These are phyloP conservation scores for Branchellion lobata DNA, from an alignment of 2,888 invertebrate genomes.

Conservation along the genomic window DNA sequence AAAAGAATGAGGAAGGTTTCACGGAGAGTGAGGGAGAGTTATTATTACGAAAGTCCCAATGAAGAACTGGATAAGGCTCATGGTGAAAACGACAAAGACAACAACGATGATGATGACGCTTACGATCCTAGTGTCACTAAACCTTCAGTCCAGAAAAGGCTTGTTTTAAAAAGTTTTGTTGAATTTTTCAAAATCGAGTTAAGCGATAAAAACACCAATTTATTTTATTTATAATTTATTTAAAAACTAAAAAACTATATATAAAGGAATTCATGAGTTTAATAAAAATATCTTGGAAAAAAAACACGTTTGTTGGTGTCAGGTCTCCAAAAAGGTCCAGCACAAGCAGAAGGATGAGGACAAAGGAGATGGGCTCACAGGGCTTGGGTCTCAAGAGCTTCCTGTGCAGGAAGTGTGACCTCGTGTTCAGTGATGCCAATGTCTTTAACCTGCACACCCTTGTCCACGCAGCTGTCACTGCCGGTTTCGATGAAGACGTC, in stretches of 20 bases:
- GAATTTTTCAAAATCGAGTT: too few relatives aligned
- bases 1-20: too few relatives aligned
- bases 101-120: neutral
- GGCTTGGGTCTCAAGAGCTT: constrained; percentile 47
- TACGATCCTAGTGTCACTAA: neutral
- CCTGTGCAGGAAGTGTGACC: constrained; percentile 62
- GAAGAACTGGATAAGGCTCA: too few relatives aligned
- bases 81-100: neutral
- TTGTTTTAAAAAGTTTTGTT: too few relatives aligned
- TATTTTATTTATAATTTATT: too few relatives aligned
- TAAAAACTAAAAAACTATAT: too few relatives aligned
- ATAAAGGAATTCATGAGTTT: too few relatives aligned
- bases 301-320: too few relatives aligned
- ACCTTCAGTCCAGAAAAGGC: too few relatives aligned
- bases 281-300: too few relatives aligned
- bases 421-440: constrained; percentile 60
- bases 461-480: constrained; percentile 64
- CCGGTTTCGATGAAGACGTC: constrained; percentile 56
- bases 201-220: too few relatives aligned
- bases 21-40: neutral
- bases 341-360: neutral
- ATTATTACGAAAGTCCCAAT: neutral
- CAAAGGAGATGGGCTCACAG: neutral
- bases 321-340: neutral
- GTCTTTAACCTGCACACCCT: constrained; percentile 66